phyloP scores from a whole-genome alignment of 2,797 vertebrate species.

The Rousettus madagascariensis region DNA sequence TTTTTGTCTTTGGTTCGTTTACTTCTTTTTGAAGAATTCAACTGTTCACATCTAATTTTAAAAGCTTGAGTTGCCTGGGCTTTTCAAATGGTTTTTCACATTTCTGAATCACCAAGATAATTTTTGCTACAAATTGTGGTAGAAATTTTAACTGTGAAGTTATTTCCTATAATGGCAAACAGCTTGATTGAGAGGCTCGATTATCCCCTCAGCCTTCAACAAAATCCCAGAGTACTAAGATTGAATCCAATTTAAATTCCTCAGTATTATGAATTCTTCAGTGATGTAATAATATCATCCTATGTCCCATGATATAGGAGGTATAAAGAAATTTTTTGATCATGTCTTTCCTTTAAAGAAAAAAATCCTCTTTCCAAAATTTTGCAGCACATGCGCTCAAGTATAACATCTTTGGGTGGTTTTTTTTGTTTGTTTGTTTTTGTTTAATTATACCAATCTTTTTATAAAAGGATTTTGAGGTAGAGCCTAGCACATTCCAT shows the following conservation, averaged over 20 bases:
- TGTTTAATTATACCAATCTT: constrained; percentile 85
- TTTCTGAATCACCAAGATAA: constrained; percentile 61
- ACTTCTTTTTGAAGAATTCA: constrained; percentile 28
- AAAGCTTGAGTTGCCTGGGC: neutral
- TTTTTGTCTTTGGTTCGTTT: neutral
- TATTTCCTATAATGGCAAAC: constrained; percentile 49
- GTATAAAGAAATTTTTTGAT: constrained; percentile 65
- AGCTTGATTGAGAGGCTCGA: constrained; percentile 51
- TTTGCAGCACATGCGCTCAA: constrained; percentile 64
- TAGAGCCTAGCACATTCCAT: constrained; percentile 86
- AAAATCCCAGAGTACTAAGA: constrained; percentile 63
- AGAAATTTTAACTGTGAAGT: constrained; percentile 62
- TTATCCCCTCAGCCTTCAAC: constrained; percentile 42
- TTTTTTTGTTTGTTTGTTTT: neutral
- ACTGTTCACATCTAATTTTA: constrained; percentile 37
- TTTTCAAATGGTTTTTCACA: constrained; percentile 47
- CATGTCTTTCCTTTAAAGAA: neutral
- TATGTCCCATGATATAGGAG: constrained; percentile 60
- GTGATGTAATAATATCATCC: constrained; percentile 78
- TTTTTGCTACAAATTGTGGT: constrained; percentile 29
- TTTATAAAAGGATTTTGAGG: constrained; percentile 85
- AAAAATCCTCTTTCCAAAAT: constrained; percentile 60
- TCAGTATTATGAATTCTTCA: constrained; percentile 62
- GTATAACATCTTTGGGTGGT: constrained; percentile 62
- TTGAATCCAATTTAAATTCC: constrained; percentile 71